Evolutionary conservation across 2,797 vertebrate genomes (phyloP).

Genomic region (Cossypha polioptera): DNA sequence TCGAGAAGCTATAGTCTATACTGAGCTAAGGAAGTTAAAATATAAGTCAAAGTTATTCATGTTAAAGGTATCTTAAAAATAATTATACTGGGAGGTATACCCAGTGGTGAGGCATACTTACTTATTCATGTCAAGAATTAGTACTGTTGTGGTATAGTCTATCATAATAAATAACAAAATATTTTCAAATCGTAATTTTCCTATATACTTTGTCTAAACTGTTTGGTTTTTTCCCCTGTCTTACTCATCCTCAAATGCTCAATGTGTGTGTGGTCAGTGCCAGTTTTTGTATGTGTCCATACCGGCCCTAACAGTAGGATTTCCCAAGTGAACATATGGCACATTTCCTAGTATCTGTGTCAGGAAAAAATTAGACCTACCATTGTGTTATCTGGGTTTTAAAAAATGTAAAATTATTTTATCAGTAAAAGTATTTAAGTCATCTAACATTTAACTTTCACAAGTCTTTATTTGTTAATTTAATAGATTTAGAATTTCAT

Average conservation of each 20-base stretch:
- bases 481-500: background rate
- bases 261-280: background rate
- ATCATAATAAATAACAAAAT: background rate
- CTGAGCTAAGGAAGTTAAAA: background rate
- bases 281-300: background rate
- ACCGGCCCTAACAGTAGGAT: conserved; percentile 5
- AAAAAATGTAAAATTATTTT: background rate
- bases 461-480: background rate
- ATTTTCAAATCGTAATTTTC: background rate
- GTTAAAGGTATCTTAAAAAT: background rate
- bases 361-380: background rate
- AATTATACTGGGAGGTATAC: background rate
- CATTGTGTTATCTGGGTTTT: background rate
- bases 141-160: background rate
- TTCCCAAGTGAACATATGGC: conserved; percentile 35
- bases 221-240: background rate
- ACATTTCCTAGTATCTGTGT: background rate
- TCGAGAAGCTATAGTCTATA: background rate
- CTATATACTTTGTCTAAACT: background rate
- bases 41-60: background rate
- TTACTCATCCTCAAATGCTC: background rate
- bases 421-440: background rate
- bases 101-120: background rate
- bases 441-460: background rate
- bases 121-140: background rate